Evolutionary conservation across 2,797 vertebrate species (phyloP), one percentile per base, ranked within the genome.

Genomic region (Lepus townsendii): DNA sequence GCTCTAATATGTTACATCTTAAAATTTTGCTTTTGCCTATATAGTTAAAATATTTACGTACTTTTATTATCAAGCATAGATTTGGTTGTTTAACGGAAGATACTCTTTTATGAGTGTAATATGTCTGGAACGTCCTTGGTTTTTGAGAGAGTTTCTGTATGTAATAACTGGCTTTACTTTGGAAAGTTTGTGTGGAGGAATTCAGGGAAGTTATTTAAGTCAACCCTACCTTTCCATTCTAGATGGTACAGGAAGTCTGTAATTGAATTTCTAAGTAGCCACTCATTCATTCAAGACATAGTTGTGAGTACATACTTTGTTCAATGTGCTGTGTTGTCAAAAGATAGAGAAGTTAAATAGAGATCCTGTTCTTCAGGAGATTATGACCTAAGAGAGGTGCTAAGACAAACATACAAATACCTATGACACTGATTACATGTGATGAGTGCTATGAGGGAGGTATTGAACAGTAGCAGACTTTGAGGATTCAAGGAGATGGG

Each of bases 191-290:
- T 71, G 93, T 83, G 94, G 22, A 85, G 66, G 42, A 88, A 97
- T 54, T 16, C 22, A 78, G 62, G 88, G 42, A 76, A 88, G 73
- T 63, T 88, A 93, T 35, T 50, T 68, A 87, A 77, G 57, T 78
- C 65, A 26, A 92, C 60, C 20, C 63, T 90, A 19, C 63, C 7
- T 94, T 52, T 87, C 38, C 62, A 60, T 84, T 96, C 80, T 91
- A 88, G 71, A 63, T 90, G 69, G 50, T 73, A 78, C 35, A 89
- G 76, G 90, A 94, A 96, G 79, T 88, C 71, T 96, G n/a, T 92
- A 96, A 86, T 87, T 92, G 83, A 96, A 95, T 95, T 97, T 97
- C 57, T 93, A 83, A 97, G 94, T 92, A 86, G 79, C 52, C 79
- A 85, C 54, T 96, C 93, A 88, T 91, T 93, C 71, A 84, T 83